Conservation (phyloP, 2,113 vertebrate species). For the Theropithecus gelada region DNA sequence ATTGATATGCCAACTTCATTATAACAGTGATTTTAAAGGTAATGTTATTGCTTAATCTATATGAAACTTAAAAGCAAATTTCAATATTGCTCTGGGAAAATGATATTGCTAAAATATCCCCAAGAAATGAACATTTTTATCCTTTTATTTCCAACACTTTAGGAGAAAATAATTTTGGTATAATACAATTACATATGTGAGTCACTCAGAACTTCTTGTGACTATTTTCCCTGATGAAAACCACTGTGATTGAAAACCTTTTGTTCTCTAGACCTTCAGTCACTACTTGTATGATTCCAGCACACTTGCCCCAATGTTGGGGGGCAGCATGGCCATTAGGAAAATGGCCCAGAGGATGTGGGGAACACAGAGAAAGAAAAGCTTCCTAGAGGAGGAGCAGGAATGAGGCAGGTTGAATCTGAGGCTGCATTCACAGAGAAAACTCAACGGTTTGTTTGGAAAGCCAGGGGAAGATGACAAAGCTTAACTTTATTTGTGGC, state of each 20-base stretch:
- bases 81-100: not conserved
- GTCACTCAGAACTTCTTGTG: not conserved
- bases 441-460: not conserved
- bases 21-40: not conserved
- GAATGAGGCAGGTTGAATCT: no score
- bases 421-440: not conserved
- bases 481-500: not conserved
- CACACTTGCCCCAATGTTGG: rapidly evolving
- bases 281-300: not conserved
- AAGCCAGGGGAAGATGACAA: not conserved
- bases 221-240: not conserved
- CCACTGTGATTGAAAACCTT: not conserved
- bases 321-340: rapidly evolving
- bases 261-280: not conserved
- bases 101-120: not conserved
- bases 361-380: not conserved
- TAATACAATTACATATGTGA: not conserved
- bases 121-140: not conserved
- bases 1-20: not conserved
- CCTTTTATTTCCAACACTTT: not conserved
- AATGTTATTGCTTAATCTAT: not conserved
- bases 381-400: not conserved
- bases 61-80: not conserved
- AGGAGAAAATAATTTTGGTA: not conserved
- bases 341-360: not conserved